Evolutionary conservation across 2,888 invertebrate genomes (phyloP), one percentile per base, ranked within the genome.

Genomic region (Stenodera caucasica): DNA sequence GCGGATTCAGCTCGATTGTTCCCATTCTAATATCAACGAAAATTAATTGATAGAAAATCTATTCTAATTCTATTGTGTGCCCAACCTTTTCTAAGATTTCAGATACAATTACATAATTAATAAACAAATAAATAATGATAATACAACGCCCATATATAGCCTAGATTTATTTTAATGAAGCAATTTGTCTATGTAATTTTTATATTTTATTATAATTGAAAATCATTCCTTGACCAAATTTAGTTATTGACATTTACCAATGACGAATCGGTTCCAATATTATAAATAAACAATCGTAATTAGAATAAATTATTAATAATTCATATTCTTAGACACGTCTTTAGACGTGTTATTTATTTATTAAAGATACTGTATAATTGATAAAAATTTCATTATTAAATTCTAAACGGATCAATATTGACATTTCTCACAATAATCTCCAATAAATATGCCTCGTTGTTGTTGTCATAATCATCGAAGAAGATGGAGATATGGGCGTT

Each of bases 341-440:
- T 7, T 18, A 18, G 18, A 40, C 37, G 37, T 40, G 37, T 40
- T 40, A 40, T 9, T 40, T 40, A 18, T 40, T 40, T 18, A 40
- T 40, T 40, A 12, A 29, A 6, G 9, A 18, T 40, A 40, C 9
- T 8, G 8, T 9, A 18, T 40, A 40, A 18, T 40, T 40, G 37
- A 18, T 9, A 6, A 40, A 40, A 18, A 40, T 40, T 40, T 40
- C 18, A n/a, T n/a, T n/a, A 40, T 40, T 40, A 15, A 9, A 40
- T 40, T 40, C 33, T 33, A 33, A 33, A 33, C 37, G 2, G 37
- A 40, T 40, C 37, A 40, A 18, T 40, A 40, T 40, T 40, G 15
- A 40, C 37, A 40, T 40, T 40, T 40, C 37, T 40, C 37, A 40
- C 37, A 40, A n/a, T n/a, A n/a, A n/a, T n/a, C n/a, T n/a, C n/a